phyloP scores from a whole-genome alignment of 2,797 vertebrate species.

The Malurus splendens region DNA sequence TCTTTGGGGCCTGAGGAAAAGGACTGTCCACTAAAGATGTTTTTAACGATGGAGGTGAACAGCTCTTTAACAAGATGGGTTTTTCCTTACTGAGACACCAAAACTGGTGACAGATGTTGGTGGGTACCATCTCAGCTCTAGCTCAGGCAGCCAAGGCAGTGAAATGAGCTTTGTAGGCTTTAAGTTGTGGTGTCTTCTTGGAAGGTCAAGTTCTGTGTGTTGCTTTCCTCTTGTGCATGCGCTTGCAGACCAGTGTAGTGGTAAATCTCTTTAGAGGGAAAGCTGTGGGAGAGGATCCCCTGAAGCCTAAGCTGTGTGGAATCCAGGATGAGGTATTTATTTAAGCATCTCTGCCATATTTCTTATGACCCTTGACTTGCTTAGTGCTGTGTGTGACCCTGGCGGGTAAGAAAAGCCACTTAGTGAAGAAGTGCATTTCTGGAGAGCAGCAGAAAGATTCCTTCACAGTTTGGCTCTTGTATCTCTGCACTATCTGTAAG shows the following conservation, averaged over 20 bases:
- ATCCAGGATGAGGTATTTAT: neutral
- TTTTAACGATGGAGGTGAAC: neutral
- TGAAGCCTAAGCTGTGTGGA: neutral
- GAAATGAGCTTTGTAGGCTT: neutral
- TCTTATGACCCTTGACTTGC: neutral
- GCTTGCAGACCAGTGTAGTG: neutral
- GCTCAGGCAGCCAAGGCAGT: neutral
- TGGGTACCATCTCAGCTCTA: neutral
- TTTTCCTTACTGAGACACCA: neutral
- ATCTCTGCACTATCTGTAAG: neutral
- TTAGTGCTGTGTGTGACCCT: neutral
- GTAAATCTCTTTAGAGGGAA: neutral
- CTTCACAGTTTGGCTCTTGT: neutral
- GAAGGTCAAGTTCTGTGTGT: neutral
- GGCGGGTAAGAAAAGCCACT: neutral
- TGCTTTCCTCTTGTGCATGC: neutral
- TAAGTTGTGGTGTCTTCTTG: neutral
- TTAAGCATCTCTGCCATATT: slow-evolving; percentile 18
- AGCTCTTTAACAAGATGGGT: neutral
- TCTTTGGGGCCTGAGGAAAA: neutral
- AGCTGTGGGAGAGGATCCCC: neutral
- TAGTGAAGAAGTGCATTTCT: neutral
- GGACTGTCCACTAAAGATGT: neutral
- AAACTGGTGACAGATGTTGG: neutral
- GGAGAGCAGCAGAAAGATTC: neutral